Evolutionary conservation across 1,140 invertebrate species (phyloP).

Genomic region (Fopius arisanus): DNA sequence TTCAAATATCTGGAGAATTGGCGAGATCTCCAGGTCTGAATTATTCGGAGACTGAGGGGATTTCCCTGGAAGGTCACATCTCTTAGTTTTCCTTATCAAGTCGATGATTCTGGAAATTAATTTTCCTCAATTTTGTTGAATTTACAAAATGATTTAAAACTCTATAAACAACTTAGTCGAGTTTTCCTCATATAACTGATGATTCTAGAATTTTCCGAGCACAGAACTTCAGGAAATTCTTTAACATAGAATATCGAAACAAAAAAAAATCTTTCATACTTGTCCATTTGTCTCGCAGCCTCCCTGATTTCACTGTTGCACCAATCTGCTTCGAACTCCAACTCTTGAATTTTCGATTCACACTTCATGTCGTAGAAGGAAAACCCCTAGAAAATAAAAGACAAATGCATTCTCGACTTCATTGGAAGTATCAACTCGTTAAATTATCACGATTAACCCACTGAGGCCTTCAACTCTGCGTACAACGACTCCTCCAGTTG

Average conservation of each 20-base stretch:
- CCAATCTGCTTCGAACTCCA: neutral
- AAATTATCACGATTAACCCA: neutral
- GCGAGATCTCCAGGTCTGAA: neutral
- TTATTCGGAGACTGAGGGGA: neutral
- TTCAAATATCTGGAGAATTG: neutral
- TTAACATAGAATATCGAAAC: too few relatives aligned
- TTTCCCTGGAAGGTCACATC: neutral
- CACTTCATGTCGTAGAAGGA: neutral
- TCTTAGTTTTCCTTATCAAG: neutral
- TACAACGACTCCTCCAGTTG: neutral
- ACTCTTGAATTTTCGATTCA: neutral
- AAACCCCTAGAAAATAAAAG: neutral
- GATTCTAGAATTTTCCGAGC: too few relatives aligned
- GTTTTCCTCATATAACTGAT: too few relatives aligned
- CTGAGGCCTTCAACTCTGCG: neutral
- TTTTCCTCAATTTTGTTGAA: too few relatives aligned
- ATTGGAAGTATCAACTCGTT: neutral
- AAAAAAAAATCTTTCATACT: neutral
- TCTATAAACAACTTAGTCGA: too few relatives aligned
- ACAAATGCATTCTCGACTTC: neutral
- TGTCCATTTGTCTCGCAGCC: neutral
- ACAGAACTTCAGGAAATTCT: too few relatives aligned
- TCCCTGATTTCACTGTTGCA: neutral
- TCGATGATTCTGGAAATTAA: neutral
- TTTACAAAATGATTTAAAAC: too few relatives aligned